phyloP scores from a whole-genome alignment of 2,797 vertebrate genomes.

The Diceros bicornis region DNA sequence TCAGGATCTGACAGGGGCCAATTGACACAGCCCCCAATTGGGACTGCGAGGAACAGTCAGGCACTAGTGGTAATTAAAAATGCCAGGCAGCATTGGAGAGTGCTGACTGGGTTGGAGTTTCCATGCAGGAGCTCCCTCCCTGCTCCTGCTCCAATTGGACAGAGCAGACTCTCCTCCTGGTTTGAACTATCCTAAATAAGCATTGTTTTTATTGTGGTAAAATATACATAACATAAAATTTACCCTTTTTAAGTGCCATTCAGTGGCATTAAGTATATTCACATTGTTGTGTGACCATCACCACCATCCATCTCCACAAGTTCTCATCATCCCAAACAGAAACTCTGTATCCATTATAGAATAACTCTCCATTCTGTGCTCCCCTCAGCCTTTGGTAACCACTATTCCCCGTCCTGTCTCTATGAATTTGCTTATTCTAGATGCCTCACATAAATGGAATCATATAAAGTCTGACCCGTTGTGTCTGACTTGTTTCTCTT shows the following conservation, averaged over 20 bases:
- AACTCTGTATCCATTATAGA: neutral
- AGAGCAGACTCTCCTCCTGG: neutral
- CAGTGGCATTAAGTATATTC: neutral
- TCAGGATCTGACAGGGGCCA: slow-evolving; percentile 32
- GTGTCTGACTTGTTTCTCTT: neutral
- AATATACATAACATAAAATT: neutral
- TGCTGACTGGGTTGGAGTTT: neutral
- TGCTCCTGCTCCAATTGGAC: neutral
- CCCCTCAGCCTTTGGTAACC: neutral
- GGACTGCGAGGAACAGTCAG: slow-evolving; percentile 30
- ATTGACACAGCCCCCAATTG: neutral
- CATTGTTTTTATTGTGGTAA: neutral
- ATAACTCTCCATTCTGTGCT: neutral
- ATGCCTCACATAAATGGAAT: neutral
- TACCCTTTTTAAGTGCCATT: neutral
- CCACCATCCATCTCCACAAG: no score
- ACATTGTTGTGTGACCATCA: neutral
- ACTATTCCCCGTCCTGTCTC: neutral
- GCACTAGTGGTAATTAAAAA: slow-evolving; percentile 34
- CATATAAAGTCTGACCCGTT: neutral
- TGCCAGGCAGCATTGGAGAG: neutral
- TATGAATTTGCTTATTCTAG: neutral
- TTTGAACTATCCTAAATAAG: neutral
- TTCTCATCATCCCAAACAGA: neutral
- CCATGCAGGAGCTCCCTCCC: neutral